These are phyloP conservation scores for Bicyclus anynana DNA, from an alignment of 1,140 invertebrate species.

Conservation along the genomic window DNA sequence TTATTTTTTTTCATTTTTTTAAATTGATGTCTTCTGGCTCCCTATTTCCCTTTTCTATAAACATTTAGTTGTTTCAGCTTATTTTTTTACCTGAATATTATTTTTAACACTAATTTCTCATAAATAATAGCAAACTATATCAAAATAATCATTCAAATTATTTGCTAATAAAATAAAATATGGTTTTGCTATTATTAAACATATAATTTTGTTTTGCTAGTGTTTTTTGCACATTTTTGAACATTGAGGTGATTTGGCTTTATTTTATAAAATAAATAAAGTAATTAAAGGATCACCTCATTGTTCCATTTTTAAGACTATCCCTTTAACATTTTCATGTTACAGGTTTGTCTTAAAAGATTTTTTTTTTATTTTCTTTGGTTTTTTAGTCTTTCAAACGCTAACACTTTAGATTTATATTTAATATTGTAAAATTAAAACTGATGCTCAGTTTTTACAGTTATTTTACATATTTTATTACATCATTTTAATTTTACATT, in stretches of 20 bases:
- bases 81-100: conserved; percentile 57
- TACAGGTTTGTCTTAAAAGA: conserved; percentile 25
- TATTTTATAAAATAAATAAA: background rate
- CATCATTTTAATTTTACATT: conserved; percentile 13
- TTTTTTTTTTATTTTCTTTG: conserved; percentile 34
- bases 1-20: background rate
- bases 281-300: conserved; percentile 20
- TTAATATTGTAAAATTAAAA: conserved; percentile 11
- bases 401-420: conserved; percentile 36
- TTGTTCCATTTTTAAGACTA: conserved; percentile 23
- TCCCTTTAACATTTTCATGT: conserved; percentile 27
- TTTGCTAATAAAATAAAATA: background rate
- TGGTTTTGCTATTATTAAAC: conserved; percentile 22
- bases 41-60: conserved; percentile 38
- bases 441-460: background rate
- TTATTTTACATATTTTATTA: background rate
- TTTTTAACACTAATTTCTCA: conserved; percentile 45
- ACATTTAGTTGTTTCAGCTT: conserved; percentile 58
- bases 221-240: conserved; percentile 32
- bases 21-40: conserved; percentile 28
- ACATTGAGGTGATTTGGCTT: conserved; percentile 25
- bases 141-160: background rate
- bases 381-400: conserved; percentile 33
- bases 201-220: conserved; percentile 31
- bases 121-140: conserved; percentile 31